These are phyloP conservation scores for Helarctos malayanus DNA, from an alignment of 2,797 vertebrate genomes.

Conservation along the genomic window DNA sequence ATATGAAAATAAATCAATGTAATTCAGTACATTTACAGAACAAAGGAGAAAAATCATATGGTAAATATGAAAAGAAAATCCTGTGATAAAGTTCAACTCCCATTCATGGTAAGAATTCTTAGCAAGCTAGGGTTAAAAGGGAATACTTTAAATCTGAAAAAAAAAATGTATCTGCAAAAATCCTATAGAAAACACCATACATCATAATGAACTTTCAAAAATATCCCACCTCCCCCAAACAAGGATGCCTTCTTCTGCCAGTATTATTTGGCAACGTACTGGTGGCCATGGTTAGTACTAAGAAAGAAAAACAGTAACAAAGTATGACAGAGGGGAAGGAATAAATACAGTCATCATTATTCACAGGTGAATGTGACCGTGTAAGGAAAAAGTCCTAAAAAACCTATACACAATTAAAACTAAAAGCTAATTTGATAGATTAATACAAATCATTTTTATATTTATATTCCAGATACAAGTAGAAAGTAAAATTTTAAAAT, in stretches of 20 bases:
- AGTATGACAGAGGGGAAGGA: background rate
- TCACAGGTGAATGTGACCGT: background rate
- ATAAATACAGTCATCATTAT: background rate
- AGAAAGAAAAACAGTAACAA: background rate
- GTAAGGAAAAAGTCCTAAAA: background rate
- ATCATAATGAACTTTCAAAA: background rate
- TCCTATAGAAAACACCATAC: background rate
- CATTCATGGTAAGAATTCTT: constrained; percentile 2
- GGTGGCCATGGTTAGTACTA: background rate
- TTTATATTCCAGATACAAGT: background rate
- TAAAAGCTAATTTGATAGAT: background rate
- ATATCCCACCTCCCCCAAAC: background rate
- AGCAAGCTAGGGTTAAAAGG: background rate
- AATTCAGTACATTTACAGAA: background rate
- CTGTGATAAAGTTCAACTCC: background rate
- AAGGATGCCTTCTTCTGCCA: background rate
- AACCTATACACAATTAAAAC: background rate
- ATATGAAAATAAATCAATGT: background rate
- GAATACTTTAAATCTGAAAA: constrained; percentile 14
- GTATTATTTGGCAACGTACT: background rate
- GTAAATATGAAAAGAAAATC: background rate
- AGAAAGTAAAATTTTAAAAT: background rate
- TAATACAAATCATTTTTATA: background rate
- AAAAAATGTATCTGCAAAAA: background rate
- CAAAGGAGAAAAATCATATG: background rate